Evolutionary conservation across 2,888 invertebrate species (phyloP).

Genomic region (Troglohyphantes excavatus): DNA sequence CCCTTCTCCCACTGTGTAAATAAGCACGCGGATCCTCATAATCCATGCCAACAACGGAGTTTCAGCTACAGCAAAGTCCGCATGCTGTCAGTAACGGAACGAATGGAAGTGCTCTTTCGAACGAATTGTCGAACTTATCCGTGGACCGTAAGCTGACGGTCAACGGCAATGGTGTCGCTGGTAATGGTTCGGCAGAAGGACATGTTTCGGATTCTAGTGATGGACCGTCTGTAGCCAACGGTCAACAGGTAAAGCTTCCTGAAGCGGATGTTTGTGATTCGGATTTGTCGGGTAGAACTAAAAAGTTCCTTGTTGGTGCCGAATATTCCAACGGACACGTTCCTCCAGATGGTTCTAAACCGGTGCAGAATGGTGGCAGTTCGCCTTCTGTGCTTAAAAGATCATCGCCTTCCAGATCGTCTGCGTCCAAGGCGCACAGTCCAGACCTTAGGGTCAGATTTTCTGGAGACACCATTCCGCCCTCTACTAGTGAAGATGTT

Average conservation of each 20-base stretch:
- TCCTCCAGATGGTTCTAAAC: not conserved
- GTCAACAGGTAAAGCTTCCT: not conserved
- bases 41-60: slow-evolving; percentile 69
- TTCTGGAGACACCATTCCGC: slow-evolving; percentile 5
- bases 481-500: not conserved
- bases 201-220: slow-evolving; percentile 41
- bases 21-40: not conserved
- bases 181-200: not conserved
- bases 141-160: not conserved
- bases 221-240: not conserved
- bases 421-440: slow-evolving; percentile 25
- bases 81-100: not conserved
- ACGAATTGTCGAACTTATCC: not conserved
- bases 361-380: not conserved
- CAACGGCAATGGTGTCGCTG: not conserved
- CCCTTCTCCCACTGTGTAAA: not conserved
- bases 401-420: slow-evolving; percentile 6
- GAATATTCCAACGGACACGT: slow-evolving; percentile 16
- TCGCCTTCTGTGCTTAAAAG: not conserved
- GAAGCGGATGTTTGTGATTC: not conserved
- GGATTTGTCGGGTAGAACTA: not conserved
- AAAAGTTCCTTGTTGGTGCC: slow-evolving; percentile 16
- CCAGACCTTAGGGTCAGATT: slow-evolving; percentile 51
- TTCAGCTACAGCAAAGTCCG: not conserved
- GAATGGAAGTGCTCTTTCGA: slow-evolving; percentile 48